phyloP scores from a whole-genome alignment of 2,888 invertebrate species.

The Lottia scabra region DNA sequence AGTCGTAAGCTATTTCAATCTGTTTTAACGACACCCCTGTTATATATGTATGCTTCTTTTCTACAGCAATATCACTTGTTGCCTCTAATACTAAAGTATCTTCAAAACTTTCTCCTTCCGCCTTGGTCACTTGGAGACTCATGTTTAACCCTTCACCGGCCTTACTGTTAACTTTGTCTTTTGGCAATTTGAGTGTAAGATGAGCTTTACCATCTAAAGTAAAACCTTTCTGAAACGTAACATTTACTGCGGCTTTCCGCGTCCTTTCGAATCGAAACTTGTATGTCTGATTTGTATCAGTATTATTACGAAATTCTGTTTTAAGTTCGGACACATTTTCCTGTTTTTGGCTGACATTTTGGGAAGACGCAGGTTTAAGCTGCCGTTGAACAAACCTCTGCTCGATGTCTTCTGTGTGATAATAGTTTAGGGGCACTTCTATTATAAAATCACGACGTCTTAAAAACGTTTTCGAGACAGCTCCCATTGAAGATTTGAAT shows the following conservation, averaged over 20 bases:
- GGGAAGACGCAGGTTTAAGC: not conserved
- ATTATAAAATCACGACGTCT: conserved; percentile 25
- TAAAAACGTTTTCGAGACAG: conserved; percentile 19
- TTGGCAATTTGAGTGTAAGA: conserved; percentile 27
- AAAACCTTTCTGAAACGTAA: conserved; percentile 33
- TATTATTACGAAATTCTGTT: conserved; percentile 34
- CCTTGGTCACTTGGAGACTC: conserved; percentile 25
- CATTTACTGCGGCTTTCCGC: conserved; percentile 25
- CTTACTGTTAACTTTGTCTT: conserved; percentile 10
- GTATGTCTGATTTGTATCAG: conserved; percentile 28
- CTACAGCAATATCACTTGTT: conserved; percentile 32
- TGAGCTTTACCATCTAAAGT: conserved; percentile 27
- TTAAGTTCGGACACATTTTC: conserved; percentile 12
- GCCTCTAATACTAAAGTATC: conserved; percentile 32
- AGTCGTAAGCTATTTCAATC: conserved; percentile 24
- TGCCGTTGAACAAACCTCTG: not conserved
- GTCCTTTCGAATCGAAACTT: conserved; percentile 35
- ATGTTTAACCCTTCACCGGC: conserved; percentile 22
- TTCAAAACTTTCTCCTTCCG: conserved; percentile 27
- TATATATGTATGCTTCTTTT: conserved; percentile 22
- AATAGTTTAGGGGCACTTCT: conserved; percentile 36
- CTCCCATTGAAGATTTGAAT: conserved; percentile 9
- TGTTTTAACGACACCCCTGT: conserved; percentile 30
- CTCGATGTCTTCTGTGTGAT: conserved; percentile 26
- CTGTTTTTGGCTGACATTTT: not conserved